A percentile compares a stretch with the other conserved stretches of the same genome.
Conservation (phyloP, 2,888 invertebrate species). For the Tetramorium bicarinatum region DNA sequence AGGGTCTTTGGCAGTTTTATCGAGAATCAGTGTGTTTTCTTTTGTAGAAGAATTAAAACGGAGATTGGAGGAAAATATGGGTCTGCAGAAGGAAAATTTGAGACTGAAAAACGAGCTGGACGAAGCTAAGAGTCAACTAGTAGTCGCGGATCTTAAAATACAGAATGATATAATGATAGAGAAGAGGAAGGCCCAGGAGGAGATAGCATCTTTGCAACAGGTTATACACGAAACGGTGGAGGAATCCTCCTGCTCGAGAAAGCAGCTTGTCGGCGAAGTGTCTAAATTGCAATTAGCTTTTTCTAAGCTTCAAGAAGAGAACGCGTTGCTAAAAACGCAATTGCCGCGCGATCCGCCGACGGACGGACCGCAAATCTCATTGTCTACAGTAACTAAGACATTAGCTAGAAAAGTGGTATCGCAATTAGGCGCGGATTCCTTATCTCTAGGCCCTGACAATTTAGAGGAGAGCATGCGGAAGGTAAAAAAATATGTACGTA, state of each 20-base stretch:
- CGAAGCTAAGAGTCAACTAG: slow-evolving; percentile 90
- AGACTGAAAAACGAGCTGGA: slow-evolving; percentile 89
- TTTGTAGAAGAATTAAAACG: slow-evolving; percentile 89
- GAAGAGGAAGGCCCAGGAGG: slow-evolving; percentile 90
- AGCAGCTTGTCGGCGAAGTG: slow-evolving; percentile 90
- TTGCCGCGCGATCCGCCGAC: slow-evolving; percentile 82
- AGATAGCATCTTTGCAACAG: slow-evolving; percentile 94
- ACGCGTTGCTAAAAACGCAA: slow-evolving; percentile 88
- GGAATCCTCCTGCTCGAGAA: slow-evolving; percentile 90
- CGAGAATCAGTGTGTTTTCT: slow-evolving; percentile 16
- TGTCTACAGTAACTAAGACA: slow-evolving; percentile 91
- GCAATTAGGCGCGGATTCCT: slow-evolving; percentile 90
- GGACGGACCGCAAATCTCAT: slow-evolving; percentile 84
- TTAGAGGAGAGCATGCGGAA: slow-evolving; percentile 88
- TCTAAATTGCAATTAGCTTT: slow-evolving; percentile 90
- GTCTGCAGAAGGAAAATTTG: slow-evolving; percentile 87
- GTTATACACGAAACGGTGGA: slow-evolving; percentile 95
- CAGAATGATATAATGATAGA: slow-evolving; percentile 91
- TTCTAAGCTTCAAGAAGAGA: slow-evolving; percentile 90
- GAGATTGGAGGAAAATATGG: slow-evolving; percentile 88
- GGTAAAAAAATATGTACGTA: slow-evolving; percentile 89
- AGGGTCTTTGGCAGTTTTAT: background rate
- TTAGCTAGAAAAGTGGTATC: slow-evolving; percentile 91
- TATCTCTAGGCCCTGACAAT: slow-evolving; percentile 88
- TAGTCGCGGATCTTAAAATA: slow-evolving; percentile 90